A percentile compares a stretch with the other conserved stretches of the same genome.
These are phyloP conservation scores for Xanthostigma xanthostigma DNA, from an alignment of 2,888 invertebrate species.

Conservation along the genomic window DNA sequence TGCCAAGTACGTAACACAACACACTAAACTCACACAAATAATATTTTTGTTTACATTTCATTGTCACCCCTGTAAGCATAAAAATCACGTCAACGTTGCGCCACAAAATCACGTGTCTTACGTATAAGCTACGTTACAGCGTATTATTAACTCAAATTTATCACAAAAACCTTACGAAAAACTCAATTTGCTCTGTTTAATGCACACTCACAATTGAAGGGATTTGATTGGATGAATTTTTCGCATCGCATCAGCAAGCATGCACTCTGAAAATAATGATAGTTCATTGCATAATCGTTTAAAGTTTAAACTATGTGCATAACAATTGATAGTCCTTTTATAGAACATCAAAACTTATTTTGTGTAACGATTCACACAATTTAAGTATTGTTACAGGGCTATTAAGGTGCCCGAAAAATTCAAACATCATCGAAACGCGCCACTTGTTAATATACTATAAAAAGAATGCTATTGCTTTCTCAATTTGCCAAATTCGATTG, in stretches of 20 bases:
- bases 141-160: not conserved
- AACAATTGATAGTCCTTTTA: too few species aligned
- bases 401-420: too few species aligned
- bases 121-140: not conserved
- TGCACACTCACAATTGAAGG: not conserved
- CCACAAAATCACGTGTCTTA: not conserved
- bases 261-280: constrained; percentile 10
- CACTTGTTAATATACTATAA: too few species aligned
- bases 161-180: not conserved
- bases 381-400: too few species aligned
- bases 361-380: too few species aligned
- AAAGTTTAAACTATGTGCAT: too few species aligned
- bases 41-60: not conserved
- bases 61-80: not conserved
- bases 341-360: too few species aligned
- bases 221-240: constrained; percentile 17
- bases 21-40: constrained; percentile 1
- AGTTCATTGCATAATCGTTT: too few species aligned
- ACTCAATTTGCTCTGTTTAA: not conserved
- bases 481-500: too few species aligned
- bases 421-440: too few species aligned
- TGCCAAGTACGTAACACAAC: constrained; percentile 8
- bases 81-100: not conserved
- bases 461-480: too few species aligned
- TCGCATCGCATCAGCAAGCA: constrained; percentile 20